Percentiles rank a stretch among this genome's conserved stretches.
Conservation (phyloP, 2,888 invertebrate species). For the Piscicola geometra region DNA sequence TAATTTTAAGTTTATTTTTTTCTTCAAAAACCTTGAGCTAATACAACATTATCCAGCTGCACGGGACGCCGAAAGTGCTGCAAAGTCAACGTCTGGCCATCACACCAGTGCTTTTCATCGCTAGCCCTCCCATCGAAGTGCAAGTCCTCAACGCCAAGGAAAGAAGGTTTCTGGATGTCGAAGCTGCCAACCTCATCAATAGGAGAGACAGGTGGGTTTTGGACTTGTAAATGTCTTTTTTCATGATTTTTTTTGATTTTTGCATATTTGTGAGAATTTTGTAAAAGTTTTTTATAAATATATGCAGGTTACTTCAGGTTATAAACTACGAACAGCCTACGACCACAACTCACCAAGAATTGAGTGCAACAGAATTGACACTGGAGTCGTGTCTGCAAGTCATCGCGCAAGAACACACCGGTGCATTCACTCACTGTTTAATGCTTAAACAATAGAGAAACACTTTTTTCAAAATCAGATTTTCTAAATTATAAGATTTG, state of each 20-base stretch:
- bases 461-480: no score
- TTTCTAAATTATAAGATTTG: no score
- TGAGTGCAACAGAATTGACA: constrained; percentile 52
- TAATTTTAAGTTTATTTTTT: no score
- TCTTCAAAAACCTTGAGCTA: no score
- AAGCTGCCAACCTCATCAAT: constrained; percentile 27
- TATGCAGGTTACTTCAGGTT: neutral
- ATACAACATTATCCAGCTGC: no score
- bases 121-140: constrained; percentile 4
- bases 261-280: no score
- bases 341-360: constrained; percentile 45
- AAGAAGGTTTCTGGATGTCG: constrained; percentile 13
- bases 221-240: no score
- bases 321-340: constrained; percentile 11
- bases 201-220: constrained; percentile 32
- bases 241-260: no score
- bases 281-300: no score
- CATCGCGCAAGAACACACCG: constrained; percentile 51
- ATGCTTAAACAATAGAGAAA: no score
- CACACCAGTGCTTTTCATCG: neutral
- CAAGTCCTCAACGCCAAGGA: neutral
- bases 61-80: constrained; percentile 13
- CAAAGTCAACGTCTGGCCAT: neutral
- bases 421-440: no score
- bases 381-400: constrained; percentile 53